phyloP scores from a whole-genome alignment of 2,888 invertebrate species.

The Oeneis ivallda region DNA sequence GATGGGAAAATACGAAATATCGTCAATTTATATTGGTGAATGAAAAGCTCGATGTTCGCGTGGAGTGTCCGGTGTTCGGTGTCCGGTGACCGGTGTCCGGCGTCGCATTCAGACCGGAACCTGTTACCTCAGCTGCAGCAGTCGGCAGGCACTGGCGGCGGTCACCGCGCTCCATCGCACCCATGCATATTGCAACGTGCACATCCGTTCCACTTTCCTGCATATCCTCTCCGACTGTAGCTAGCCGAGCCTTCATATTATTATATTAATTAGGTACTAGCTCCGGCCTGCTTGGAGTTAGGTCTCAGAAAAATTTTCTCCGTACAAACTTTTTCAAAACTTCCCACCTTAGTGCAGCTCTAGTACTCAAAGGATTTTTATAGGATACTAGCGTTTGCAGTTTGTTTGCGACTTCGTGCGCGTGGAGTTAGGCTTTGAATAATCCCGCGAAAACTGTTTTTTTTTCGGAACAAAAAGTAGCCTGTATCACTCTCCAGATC shows the following conservation, averaged over 20 bases:
- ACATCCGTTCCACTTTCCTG: slow-evolving; percentile 76
- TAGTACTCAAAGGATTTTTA: too few relatives aligned
- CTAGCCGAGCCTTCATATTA: slow-evolving; percentile 7
- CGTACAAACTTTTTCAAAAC: too few relatives aligned
- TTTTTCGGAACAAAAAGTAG: too few relatives aligned
- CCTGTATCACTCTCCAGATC: too few relatives aligned
- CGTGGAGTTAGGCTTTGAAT: too few relatives aligned
- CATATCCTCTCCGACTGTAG: slow-evolving; percentile 37
- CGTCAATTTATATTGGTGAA: background rate
- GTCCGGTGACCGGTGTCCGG: slow-evolving; percentile 33
- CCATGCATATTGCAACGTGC: slow-evolving; percentile 56
- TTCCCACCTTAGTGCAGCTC: too few relatives aligned
- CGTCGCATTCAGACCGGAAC: slow-evolving; percentile 61
- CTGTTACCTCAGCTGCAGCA: slow-evolving; percentile 38
- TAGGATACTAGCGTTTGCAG: too few relatives aligned
- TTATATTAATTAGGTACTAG: background rate
- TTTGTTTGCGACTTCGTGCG: too few relatives aligned
- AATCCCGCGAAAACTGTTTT: too few relatives aligned
- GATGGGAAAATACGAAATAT: background rate
- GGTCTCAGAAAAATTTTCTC: too few relatives aligned
- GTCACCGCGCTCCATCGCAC: slow-evolving; percentile 63
- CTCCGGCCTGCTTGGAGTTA: background rate
- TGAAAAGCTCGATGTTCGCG: slow-evolving; percentile 24
- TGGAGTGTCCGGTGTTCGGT: background rate
- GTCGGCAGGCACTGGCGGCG: slow-evolving; percentile 30